Percentiles rank a stretch among this genome's conserved stretches.
Conservation (phyloP, 2,797 vertebrate species). For the Etheostoma perlongum region DNA sequence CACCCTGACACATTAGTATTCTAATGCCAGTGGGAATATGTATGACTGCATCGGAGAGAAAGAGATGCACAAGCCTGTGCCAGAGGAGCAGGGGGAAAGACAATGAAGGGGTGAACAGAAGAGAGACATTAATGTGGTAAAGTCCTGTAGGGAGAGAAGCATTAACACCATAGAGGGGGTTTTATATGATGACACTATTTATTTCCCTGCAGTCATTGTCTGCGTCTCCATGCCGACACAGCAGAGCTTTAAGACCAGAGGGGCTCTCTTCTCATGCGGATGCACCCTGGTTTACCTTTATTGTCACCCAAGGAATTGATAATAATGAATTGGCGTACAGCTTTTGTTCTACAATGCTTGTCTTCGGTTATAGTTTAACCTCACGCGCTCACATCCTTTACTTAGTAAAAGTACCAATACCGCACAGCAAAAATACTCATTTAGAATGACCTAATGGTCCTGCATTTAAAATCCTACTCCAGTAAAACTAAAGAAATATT, state of each 20-base stretch:
- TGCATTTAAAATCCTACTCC: background rate
- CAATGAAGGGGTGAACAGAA: constrained; percentile 32
- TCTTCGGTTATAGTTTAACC: constrained; percentile 1
- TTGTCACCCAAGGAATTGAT: constrained; percentile 26
- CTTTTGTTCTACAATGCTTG: constrained; percentile 12
- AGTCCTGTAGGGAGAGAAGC: constrained; percentile 29
- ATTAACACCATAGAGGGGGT: constrained; percentile 8
- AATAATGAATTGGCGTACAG: constrained; percentile 15
- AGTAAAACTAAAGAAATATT: background rate
- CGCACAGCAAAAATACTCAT: background rate
- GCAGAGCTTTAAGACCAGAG: constrained; percentile 26
- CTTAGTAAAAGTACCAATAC: background rate
- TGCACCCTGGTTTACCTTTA: constrained; percentile 31
- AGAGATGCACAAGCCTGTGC: constrained; percentile 43
- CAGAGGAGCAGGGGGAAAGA: constrained; percentile 57
- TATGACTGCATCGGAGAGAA: constrained; percentile 51
- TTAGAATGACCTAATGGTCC: background rate
- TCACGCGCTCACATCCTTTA: background rate
- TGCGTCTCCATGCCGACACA: constrained; percentile 53
- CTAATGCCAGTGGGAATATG: constrained; percentile 71
- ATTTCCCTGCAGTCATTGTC: constrained; percentile 56
- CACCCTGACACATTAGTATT: constrained; percentile 73
- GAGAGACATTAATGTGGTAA: constrained; percentile 54
- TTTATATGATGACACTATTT: constrained; percentile 53
- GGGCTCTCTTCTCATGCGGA: constrained; percentile 31